Base-by-base conservation (phyloP, 2,888 invertebrate species). In the Endomychus coccineus region DNA sequence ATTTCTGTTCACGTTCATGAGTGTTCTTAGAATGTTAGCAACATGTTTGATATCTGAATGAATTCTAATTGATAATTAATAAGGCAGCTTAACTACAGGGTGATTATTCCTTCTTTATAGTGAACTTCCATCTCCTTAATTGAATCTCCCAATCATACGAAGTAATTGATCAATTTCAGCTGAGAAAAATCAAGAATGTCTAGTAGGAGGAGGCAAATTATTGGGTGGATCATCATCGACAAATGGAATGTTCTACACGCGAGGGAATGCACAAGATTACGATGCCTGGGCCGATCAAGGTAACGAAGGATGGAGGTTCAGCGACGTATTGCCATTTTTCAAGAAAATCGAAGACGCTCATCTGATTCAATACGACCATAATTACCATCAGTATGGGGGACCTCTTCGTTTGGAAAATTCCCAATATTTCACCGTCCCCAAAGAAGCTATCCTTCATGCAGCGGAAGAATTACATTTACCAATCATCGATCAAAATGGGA, bases 211-310 rank as follows among this genome's bases (percentile, higher is more conserved):
- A 39, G 89, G 88, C 2, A 85, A 83, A 60, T 83, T 84, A 0
- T 72, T 90, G 55, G 90, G 90, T 6, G 90, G 90, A 2, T 80
- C 80, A 4, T 83, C 83, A 43, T 78, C 82, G 0, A 67, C 87
- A 5, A 89, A 89, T 57, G 80, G 80, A 50, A 86, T 90, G 87
- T 77, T 83, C 51, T 84, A 83, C 52, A 82, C 81, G 0, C 67
- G 84, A 43, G 86, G 83, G 6, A 73, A 78, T 49, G 70, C 71
- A 1, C 62, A 69, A 3, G 88, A 89, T 54, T 90, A 83, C 57
- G 80, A 89, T 52, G 65, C 70, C 3, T 90, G 90, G 89, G 75
- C 75, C 9, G 67, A 67, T 1, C 57, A 77, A 53, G 87, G 83
- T 1, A 83, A 83, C 56, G 62, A 71, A 0, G 83, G 81, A 1